Conservation (phyloP, 2,888 invertebrate species). For the Diplazon laetatorius region DNA sequence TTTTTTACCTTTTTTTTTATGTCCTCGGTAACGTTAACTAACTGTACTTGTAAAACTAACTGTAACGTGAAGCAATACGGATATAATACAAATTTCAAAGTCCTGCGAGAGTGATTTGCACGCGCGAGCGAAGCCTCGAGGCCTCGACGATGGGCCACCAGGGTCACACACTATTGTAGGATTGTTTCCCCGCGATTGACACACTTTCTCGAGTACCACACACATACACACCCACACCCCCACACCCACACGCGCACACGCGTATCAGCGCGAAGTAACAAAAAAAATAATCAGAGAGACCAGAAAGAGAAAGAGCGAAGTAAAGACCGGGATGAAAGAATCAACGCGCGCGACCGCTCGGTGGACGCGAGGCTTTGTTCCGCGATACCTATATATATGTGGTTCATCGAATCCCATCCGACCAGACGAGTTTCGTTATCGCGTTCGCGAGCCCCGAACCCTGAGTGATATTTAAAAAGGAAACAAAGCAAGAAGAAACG, state of each 20-base stretch:
- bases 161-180: slow-evolving; percentile 16
- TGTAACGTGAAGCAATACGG: too few species aligned
- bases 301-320: slow-evolving; percentile 20
- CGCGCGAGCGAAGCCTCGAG: background rate
- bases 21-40: slow-evolving; percentile 10
- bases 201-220: slow-evolving; percentile 58
- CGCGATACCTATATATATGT: background rate
- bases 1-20: background rate
- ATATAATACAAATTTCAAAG: background rate
- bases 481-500: too few species aligned
- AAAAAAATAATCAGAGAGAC: too few species aligned
- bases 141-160: background rate
- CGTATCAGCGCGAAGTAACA: slow-evolving; percentile 47
- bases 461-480: too few species aligned
- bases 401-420: slow-evolving; percentile 1
- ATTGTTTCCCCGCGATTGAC: slow-evolving; percentile 50
- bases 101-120: background rate
- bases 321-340: slow-evolving; percentile 7
- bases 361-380: slow-evolving; percentile 29
- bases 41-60: too few species aligned
- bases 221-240: too few species aligned
- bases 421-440: slow-evolving; percentile 22
- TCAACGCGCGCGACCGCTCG: slow-evolving; percentile 9
- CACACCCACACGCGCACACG: too few species aligned
- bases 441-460: background rate